These are phyloP conservation scores for Pseudochaenichthys georgianus DNA, from an alignment of 2,797 vertebrate species.

Conservation along the genomic window DNA sequence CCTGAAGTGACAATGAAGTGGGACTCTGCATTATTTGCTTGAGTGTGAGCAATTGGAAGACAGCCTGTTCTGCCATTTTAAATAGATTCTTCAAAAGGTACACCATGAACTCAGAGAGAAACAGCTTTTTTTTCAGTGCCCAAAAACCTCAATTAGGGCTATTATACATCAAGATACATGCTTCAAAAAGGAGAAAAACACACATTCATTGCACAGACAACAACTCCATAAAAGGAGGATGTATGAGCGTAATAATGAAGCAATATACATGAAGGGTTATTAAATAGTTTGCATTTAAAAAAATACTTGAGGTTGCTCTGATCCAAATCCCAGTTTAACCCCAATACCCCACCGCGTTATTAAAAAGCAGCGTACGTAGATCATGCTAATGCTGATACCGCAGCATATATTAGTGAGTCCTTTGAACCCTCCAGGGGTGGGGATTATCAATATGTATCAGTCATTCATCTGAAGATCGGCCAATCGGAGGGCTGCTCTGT, in stretches of 20 bases:
- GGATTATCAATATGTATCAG: constrained; percentile 66
- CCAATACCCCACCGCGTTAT: constrained; percentile 58
- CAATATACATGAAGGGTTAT: constrained; percentile 2
- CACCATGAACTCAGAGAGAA: not conserved
- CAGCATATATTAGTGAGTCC: constrained; percentile 52
- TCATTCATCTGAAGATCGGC: constrained; percentile 57
- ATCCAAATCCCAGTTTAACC: constrained; percentile 76
- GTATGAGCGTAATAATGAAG: constrained; percentile 41
- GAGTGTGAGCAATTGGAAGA: constrained; percentile 12
- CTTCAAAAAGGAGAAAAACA: not conserved
- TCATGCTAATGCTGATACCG: constrained; percentile 44
- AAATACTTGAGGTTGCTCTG: constrained; percentile 20
- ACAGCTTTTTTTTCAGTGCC: not conserved
- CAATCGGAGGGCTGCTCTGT: constrained; percentile 40
- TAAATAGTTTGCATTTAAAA: constrained; percentile 20
- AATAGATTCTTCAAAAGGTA: not conserved
- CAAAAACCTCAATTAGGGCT: not conserved
- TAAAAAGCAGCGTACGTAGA: constrained; percentile 51
- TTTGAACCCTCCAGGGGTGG: constrained; percentile 64
- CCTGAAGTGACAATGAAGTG: constrained; percentile 11
- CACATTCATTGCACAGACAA: constrained; percentile 1
- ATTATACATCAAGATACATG: not conserved
- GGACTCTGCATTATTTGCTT: constrained; percentile 14
- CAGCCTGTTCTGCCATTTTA: constrained; percentile 5
- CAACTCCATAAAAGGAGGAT: not conserved